Conservation (phyloP, 2,797 vertebrate genomes). For the Naso thynnoides region DNA sequence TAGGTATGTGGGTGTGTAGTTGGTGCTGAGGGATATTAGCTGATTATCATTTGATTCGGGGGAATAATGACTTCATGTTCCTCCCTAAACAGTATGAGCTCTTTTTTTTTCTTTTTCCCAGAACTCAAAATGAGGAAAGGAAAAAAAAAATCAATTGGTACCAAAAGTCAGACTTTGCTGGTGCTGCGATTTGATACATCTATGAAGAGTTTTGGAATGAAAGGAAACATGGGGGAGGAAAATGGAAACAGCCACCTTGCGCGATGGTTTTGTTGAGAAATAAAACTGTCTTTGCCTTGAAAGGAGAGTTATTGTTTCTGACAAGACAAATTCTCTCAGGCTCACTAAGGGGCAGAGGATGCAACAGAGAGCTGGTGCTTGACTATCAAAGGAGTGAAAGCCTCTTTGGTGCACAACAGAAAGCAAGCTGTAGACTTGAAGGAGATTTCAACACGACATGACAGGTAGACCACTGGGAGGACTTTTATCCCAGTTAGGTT, state of each 20-base stretch:
- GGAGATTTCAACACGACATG: slow-evolving; percentile 52
- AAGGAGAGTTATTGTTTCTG: slow-evolving; percentile 76
- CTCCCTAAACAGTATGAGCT: slow-evolving; percentile 5
- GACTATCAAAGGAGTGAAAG: slow-evolving; percentile 47
- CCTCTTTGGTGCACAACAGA: slow-evolving; percentile 28
- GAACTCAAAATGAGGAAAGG: slow-evolving; percentile 36
- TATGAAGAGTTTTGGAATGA: slow-evolving; percentile 48
- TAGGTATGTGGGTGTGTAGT: slow-evolving; percentile 1
- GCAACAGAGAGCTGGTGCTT: slow-evolving; percentile 33
- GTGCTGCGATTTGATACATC: slow-evolving; percentile 65
- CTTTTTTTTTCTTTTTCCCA: slow-evolving; percentile 18
- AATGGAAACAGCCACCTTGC: slow-evolving; percentile 72
- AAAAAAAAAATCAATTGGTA: slow-evolving; percentile 70
- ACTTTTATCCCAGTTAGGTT: slow-evolving; percentile 56
- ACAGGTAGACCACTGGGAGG: slow-evolving; percentile 54
- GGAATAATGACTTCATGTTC: slow-evolving; percentile 14
- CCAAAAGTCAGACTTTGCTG: slow-evolving; percentile 56
- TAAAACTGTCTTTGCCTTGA: slow-evolving; percentile 67
- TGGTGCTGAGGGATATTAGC: slow-evolving; percentile 11
- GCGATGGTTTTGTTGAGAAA: slow-evolving; percentile 63
- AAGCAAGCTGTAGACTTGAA: slow-evolving; percentile 30
- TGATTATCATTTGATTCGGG: slow-evolving; percentile 29
- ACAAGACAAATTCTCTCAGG: slow-evolving; percentile 73
- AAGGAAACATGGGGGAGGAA: slow-evolving; percentile 53
- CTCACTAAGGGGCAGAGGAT: slow-evolving; percentile 50